Evolutionary conservation across 2,888 invertebrate species (phyloP).

Genomic region (Ophonus ardosiacus): DNA sequence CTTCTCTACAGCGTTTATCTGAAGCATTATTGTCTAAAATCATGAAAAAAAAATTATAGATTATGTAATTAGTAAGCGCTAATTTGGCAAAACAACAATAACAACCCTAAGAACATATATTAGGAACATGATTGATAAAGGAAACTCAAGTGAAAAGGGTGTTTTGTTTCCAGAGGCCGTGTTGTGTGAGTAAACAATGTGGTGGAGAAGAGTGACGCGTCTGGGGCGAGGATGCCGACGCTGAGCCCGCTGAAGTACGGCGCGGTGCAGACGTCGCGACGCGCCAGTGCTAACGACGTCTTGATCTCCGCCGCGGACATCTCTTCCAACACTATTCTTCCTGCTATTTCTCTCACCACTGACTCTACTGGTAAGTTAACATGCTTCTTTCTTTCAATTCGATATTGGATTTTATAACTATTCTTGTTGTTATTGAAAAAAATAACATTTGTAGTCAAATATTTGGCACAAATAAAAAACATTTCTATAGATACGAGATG

Average conservation of each 20-base stretch:
- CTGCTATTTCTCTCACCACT: slow-evolving; percentile 5
- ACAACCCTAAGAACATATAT: no score
- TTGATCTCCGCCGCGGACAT: neutral
- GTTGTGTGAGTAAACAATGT: neutral
- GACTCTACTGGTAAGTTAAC: slow-evolving; percentile 12
- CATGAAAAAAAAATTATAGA: no score
- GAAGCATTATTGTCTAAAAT: no score
- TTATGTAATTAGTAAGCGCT: no score
- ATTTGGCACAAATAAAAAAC: no score
- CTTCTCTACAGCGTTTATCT: no score
- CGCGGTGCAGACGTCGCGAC: slow-evolving; percentile 15
- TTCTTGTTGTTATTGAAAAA: no score
- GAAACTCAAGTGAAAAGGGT: neutral
- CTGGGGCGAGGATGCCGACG: slow-evolving; percentile 8
- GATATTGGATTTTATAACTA: no score
- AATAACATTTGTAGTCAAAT: no score
- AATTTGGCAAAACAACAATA: no score
- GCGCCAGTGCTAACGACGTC: slow-evolving; percentile 19
- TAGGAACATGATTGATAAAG: neutral
- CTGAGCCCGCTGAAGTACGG: slow-evolving; percentile 23
- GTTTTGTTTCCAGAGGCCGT: slow-evolving; percentile 6
- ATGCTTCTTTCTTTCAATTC: neutral
- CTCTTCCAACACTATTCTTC: neutral
- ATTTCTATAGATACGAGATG: no score
- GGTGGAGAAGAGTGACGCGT: slow-evolving; percentile 4